Base-by-base conservation (phyloP, 2,888 invertebrate genomes). In the Torymus tubicola region DNA sequence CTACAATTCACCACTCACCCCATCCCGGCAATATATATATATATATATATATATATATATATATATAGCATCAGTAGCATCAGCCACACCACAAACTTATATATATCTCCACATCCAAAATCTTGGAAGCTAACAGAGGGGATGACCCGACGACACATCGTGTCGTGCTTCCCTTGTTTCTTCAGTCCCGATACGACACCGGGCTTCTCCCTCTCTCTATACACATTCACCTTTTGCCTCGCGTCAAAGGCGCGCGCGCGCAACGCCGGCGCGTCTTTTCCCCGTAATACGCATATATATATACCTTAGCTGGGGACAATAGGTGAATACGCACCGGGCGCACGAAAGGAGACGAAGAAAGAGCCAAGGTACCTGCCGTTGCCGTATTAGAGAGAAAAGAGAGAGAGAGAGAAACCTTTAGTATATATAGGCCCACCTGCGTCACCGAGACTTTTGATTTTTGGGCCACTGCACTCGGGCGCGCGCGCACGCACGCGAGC, bases 401-500 rank as follows among this genome's bases (percentile, higher is more conserved):
- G 81, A 82, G 83, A 76, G 77, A 84, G 81, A 83, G 86, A 50
- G 58, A 24, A 24, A 24, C 14, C n/a, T 13, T 5, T 18, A 16
- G 60, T n/a, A n/a, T 24, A 24, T 24, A 24, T 24, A 24, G 24
- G 75, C 84, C 87, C 89, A 89, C 89, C 89, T 89, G 89, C 89
- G 42, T 85, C 84, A 76, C 82, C 83, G 67, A 87, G 87, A 88
- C 87, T 87, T 89, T 88, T 88, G 88, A 89, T 88, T 88, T 86
- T 87, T 87, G 85, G 85, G 85, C 86, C 86, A 85, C 86, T 84
- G 84, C 84, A 81, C 83, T 83, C 81, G 72, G 72, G 77, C 81
- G 78, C 82, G 78, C 78, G 69, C 77, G 12, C 18, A n/a, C 2
- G 31, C 16, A 16, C 12, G 12, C 11, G 57, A 4, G 16, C 24